A percentile compares a stretch with the other conserved stretches of the same genome.
Evolutionary conservation across 1,140 invertebrate genomes (phyloP).

Genomic region (Aphaenogaster ashmeadi): DNA sequence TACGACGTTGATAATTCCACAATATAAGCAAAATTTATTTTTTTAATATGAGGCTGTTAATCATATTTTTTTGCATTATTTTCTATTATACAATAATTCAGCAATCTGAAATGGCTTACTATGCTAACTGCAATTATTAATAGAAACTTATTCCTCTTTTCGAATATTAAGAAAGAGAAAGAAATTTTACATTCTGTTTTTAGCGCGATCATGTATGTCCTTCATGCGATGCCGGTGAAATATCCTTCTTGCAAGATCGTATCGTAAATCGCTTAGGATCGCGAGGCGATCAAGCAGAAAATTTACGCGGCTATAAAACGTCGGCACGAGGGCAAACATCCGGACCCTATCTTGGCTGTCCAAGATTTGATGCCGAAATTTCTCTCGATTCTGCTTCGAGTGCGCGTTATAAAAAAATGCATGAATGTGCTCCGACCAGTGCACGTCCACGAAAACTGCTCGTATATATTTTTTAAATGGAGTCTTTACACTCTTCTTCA

Average conservation of each 20-base stretch:
- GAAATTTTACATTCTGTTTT: constrained; percentile 1
- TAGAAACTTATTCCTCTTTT: background rate
- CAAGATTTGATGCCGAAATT: constrained; percentile 43
- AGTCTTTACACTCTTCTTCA: background rate
- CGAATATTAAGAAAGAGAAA: background rate
- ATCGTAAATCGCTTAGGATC: constrained; percentile 74
- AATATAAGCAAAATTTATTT: too few species aligned
- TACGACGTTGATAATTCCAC: too few species aligned
- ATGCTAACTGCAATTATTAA: background rate
- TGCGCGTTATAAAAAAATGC: constrained; percentile 26
- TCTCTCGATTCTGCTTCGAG: constrained; percentile 17
- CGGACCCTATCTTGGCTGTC: constrained; percentile 26
- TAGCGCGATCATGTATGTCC: constrained; percentile 9
- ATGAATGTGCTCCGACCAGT: background rate
- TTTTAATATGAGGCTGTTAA: too few species aligned
- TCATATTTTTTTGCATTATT: too few species aligned
- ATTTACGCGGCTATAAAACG: constrained; percentile 73
- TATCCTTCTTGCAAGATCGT: constrained; percentile 64
- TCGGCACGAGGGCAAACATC: constrained; percentile 66
- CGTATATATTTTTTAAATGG: background rate
- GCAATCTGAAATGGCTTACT: background rate
- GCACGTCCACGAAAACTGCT: background rate
- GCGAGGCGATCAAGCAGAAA: constrained; percentile 61
- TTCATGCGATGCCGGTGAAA: constrained; percentile 42
- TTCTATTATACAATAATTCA: background rate